Base-by-base conservation (phyloP, 2,888 invertebrate genomes). In the Ditula angustiorana region DNA sequence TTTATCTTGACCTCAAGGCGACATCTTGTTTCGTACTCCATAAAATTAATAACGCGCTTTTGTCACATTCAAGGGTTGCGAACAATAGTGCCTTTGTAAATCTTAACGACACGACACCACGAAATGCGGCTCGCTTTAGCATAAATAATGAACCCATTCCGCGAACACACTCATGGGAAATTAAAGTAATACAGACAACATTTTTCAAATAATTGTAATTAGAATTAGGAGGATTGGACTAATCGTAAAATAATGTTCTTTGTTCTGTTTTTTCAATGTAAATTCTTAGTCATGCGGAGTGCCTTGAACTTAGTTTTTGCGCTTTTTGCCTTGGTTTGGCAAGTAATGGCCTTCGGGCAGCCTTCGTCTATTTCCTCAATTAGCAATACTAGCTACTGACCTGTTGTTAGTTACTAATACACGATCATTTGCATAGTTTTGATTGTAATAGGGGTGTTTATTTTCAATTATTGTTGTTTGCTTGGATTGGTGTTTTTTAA, bases 21-120 rank as follows among this genome's bases (percentile, higher is more conserved):
- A 88, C 87, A 87, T 87, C 84, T 85, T 80, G 83, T 80, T 85
- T 83, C 73, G 82, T 82, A 82, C 80, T 86, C 85, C 87, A 88
- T 86, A 81, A 86, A 85, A 86, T 85, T 82, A 82, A 83, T 87
- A 85, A 86, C 82, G 83, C 73, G 77, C 80, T 87, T 87, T 87
- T 86, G 80, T 74, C 79, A 83, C 87, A 87, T 90, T 88, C 87
- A 87, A 86, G 84, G 83, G 83, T 85, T 77, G 74, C 71, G 68
- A 71, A 78, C 77, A 77, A 74, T 74, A 72, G 72, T 62, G 57
- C 61, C 71, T 67, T 71, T 69, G 65, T 67, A 55, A 66, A 67
- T 58, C 67, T 59, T 58, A 62, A 65, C 50, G 52, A 37, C 52
- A 63, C 46, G 47, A 37, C 55, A 53, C 47, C 56, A 30, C 59